phyloP scores from a whole-genome alignment of 2,888 invertebrate species.

The Tribolium freemani region DNA sequence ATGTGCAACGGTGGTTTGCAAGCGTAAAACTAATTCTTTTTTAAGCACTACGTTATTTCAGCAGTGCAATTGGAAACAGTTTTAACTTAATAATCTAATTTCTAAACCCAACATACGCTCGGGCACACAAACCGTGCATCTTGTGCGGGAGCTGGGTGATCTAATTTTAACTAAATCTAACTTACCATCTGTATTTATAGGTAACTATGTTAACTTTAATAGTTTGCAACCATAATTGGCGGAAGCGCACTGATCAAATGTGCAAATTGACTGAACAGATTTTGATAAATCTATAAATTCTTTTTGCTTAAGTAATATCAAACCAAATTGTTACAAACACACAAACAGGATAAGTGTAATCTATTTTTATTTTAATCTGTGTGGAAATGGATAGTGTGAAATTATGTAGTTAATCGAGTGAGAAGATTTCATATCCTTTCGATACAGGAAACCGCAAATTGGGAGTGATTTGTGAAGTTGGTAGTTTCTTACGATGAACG shows the following conservation, averaged over 20 bases:
- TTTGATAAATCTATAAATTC: no score
- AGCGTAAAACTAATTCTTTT: conserved; percentile 2
- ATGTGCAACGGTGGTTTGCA: neutral
- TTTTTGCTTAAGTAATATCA: no score
- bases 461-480: conserved; percentile 18
- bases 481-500: conserved; percentile 16
- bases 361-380: neutral
- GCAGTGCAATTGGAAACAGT: conserved; percentile 15
- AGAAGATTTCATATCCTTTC: neutral
- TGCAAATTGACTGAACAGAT: no score
- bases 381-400: neutral
- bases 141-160: neutral
- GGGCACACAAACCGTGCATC: conserved; percentile 1
- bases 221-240: conserved; percentile 2
- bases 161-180: conserved; percentile 9
- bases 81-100: conserved; percentile 12
- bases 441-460: conserved; percentile 7
- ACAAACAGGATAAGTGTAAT: no score
- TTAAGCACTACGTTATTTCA: neutral
- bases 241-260: neutral
- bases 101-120: conserved; percentile 1
- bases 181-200: conserved; percentile 23
- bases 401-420: neutral
- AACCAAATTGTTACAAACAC: no score
- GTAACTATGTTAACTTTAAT: conserved; percentile 12